Conservation (phyloP, 2,113 vertebrate genomes). For the Entomyzon cyanotis region DNA sequence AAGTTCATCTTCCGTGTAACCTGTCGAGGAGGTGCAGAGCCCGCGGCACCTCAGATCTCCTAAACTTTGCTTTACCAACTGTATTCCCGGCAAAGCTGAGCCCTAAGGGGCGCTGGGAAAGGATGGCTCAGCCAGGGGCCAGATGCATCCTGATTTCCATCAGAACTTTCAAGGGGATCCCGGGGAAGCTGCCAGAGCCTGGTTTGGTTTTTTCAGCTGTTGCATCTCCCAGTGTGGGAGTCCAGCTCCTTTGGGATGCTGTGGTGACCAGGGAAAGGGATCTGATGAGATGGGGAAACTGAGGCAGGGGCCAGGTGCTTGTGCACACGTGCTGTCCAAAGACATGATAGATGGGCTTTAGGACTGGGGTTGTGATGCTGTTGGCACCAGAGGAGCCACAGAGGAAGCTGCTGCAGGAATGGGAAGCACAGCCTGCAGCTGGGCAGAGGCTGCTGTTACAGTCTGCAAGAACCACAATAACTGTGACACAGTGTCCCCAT, state of each 20-base stretch:
- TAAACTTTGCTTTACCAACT: fast-evolving
- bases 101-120: fast-evolving
- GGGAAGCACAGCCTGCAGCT: neutral
- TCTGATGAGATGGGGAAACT: neutral
- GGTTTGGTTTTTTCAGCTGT: neutral
- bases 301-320: neutral
- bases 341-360: fast-evolving
- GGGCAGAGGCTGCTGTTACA: neutral
- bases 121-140: neutral
- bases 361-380: neutral
- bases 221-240: neutral
- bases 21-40: neutral
- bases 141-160: neutral
- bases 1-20: neutral
- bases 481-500: neutral
- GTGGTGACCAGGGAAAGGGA: neutral
- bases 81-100: neutral
- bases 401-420: neutral
- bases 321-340: fast-evolving
- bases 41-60: neutral
- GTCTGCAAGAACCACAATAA: neutral
- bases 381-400: neutral
- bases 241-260: neutral
- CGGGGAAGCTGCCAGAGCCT: neutral
- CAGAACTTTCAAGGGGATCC: neutral